These are phyloP conservation scores for Papilio xuthus DNA, from an alignment of 1,140 invertebrate species.

Conservation along the genomic window DNA sequence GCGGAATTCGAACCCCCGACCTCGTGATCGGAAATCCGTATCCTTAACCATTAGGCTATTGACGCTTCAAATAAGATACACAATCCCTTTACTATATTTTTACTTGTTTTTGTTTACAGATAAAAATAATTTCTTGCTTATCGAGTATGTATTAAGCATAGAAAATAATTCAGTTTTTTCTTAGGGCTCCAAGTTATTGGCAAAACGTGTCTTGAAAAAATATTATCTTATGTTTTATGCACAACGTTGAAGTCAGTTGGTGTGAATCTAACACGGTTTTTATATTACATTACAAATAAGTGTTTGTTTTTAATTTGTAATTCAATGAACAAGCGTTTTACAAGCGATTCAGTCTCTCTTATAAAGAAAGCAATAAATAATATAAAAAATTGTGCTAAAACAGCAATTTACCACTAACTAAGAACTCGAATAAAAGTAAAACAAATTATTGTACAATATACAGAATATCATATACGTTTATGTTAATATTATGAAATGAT, in stretches of 20 bases:
- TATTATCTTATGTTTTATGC: neutral
- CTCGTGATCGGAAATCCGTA: no score
- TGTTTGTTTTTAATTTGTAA: neutral
- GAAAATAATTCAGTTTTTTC: neutral
- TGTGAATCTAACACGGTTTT: slow-evolving; percentile 8
- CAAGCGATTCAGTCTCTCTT: neutral
- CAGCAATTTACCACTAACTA: neutral
- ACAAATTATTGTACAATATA: no score
- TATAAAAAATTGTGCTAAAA: neutral
- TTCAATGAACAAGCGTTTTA: neutral
- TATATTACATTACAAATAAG: neutral
- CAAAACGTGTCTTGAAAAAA: neutral
- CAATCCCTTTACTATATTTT: no score
- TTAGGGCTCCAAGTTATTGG: neutral
- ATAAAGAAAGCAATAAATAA: neutral
- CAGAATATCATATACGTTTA: no score
- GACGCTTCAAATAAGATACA: no score
- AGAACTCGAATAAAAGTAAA: neutral
- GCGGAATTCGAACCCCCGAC: no score
- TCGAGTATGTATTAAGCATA: neutral
- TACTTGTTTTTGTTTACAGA: no score
- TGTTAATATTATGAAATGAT: no score
- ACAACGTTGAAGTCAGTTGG: neutral
- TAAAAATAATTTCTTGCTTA: no score
- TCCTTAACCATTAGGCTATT: no score